Evolutionary conservation across 2,797 vertebrate genomes (phyloP), one percentile per base, ranked within the genome.

Genomic region (Gallinago stenura): DNA sequence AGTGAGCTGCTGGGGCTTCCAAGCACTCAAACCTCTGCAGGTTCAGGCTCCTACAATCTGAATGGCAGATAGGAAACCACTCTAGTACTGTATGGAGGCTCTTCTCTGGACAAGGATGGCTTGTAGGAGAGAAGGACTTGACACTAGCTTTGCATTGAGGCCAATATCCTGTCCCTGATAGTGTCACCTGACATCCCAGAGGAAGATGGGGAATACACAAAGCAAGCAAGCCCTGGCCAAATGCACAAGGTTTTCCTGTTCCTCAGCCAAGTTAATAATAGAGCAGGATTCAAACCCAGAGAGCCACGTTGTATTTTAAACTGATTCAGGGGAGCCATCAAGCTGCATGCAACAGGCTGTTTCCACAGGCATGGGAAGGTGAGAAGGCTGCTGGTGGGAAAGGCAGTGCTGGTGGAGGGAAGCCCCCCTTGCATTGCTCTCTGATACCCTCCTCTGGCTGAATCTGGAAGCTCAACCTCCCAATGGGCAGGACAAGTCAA

Each of bases 191-290:
- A 56, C 35, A 30, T 92, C 66, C 61, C 80, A 73, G 56, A 30
- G 79, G 75, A 90, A 94, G 61, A 53, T 20, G 18, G 26, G 41
- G 50, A 88, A 50, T 24, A 71, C 11, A 85, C 31, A 92, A 76
- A 89, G 57, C 6, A 28, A 81, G 69, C 25, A 61, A 84, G 43
- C 15, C 45, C 75, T 54, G 61, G 80, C 57, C 46, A 78, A 90
- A 57, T 18, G 60, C 19, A 45, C 73, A 87, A 68, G 31, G 33
- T 81, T 92, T 95, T 89, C 94, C 82, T 92, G 45, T 64, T 90
- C 64, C 79, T 77, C 83, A 37, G 82, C 64, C 82, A 92, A 77
- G 81, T 53, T 72, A 93, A 58, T 83, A 87, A 82, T 35, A 94
- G 62, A 53, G 33, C 37, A 35, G 24, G 18, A 61, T 53, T 85